Evolutionary conservation across 2,888 invertebrate species (phyloP).

Genomic region (Ypsolopha sequella): DNA sequence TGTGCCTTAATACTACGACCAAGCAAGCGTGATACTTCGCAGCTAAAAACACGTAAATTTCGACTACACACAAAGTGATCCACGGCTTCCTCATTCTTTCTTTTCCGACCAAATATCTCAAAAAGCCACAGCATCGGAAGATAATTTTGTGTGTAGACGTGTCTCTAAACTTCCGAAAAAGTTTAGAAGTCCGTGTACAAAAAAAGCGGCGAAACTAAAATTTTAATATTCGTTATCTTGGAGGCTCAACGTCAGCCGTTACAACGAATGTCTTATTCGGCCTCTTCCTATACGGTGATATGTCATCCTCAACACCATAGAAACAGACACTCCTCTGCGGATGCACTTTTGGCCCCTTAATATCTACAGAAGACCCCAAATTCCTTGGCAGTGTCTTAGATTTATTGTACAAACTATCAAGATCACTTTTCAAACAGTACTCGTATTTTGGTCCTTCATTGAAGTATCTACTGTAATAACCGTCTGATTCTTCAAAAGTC

Average conservation of each 20-base stretch:
- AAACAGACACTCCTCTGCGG: constrained; percentile 49
- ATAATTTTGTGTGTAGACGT: too few relatives aligned
- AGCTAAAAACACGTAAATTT: too few relatives aligned
- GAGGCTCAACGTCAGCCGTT: constrained; percentile 48
- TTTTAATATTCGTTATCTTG: constrained; percentile 43
- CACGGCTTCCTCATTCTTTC: too few relatives aligned
- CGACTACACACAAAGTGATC: too few relatives aligned
- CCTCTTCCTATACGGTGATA: constrained; percentile 20
- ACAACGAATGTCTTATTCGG: constrained; percentile 37
- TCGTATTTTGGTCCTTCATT: constrained; percentile 50
- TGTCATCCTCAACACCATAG: constrained; percentile 31
- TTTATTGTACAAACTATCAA: constrained; percentile 24
- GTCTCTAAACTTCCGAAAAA: too few relatives aligned
- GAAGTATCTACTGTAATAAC: constrained; percentile 53
- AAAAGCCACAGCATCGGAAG: too few relatives aligned
- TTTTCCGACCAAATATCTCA: too few relatives aligned
- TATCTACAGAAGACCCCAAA: constrained; percentile 36
- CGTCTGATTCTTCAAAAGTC: constrained; percentile 41
- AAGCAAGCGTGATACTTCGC: too few relatives aligned
- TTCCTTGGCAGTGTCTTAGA: constrained; percentile 53
- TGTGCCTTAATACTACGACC: too few relatives aligned
- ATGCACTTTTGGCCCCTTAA: constrained; percentile 27
- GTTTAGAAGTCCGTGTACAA: background rate
- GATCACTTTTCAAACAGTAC: constrained; percentile 57
- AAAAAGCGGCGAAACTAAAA: background rate